A percentile compares a stretch with the other conserved stretches of the same genome.
Conservation (phyloP, 2,797 vertebrate genomes). For the Cuniculus paca region DNA sequence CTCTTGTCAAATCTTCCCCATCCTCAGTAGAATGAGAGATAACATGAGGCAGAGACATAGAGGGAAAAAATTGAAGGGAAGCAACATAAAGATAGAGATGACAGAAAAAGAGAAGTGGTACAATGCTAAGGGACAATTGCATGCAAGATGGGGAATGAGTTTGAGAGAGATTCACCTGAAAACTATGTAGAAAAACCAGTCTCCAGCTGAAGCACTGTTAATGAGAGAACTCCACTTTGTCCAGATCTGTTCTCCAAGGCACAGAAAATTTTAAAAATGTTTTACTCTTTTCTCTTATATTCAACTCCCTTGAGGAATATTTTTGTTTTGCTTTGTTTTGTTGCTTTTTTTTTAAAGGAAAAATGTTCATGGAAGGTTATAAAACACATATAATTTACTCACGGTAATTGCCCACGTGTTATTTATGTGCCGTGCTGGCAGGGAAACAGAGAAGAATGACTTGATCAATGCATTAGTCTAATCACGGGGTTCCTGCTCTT, state of each 20-base stretch:
- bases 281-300: background rate
- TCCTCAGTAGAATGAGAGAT: background rate
- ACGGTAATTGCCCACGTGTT: conserved; percentile 70
- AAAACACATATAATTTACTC: conserved; percentile 80
- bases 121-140: fast-evolving
- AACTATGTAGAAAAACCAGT: fast-evolving
- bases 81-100: background rate
- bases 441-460: conserved; percentile 90
- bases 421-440: conserved; percentile 88
- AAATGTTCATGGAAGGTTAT: conserved; percentile 71
- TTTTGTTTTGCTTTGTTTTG: conserved; percentile 67
- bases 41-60: background rate
- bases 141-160: fast-evolving
- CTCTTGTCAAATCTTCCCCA: background rate
- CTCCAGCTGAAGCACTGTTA: fast-evolving
- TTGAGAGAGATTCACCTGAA: background rate
- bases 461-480: conserved; percentile 92
- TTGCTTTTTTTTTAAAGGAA: conserved; percentile 57
- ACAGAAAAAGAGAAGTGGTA: background rate
- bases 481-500: conserved; percentile 90
- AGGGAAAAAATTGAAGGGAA: background rate
- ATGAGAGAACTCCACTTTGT: fast-evolving
- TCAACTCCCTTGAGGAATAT: background rate
- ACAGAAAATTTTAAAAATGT: background rate
- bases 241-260: background rate